Percentiles rank a stretch among this genome's conserved stretches.
phyloP scores from a whole-genome alignment of 35 echinoderm and acorn worm species.

The Ophioderma brevispina region DNA sequence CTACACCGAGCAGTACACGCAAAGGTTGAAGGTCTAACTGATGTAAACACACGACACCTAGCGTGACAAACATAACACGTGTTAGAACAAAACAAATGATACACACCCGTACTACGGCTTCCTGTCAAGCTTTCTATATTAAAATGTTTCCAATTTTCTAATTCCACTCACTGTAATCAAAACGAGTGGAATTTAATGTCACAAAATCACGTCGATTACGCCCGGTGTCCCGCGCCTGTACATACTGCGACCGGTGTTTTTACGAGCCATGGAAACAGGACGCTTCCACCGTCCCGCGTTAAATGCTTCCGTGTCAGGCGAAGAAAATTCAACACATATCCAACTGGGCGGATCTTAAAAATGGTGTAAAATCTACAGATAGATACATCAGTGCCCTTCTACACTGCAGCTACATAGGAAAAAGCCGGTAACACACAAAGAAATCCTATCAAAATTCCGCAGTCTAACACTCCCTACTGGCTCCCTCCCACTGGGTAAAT shows the following conservation, averaged over 20 bases:
- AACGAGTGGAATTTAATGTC: not conserved
- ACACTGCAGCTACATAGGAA: no score
- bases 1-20: no score
- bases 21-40: no score
- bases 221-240: not conserved
- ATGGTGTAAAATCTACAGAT: not conserved
- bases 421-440: not conserved
- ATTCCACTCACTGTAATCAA: not conserved
- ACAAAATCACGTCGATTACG: constrained; percentile 9
- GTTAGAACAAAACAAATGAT: not conserved
- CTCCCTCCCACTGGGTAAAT: not conserved
- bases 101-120: not conserved
- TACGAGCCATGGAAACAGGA: not conserved
- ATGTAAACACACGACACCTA: no score
- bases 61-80: no score
- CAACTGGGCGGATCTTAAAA: constrained; percentile 3
- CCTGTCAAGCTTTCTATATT: not conserved
- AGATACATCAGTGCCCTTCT: not conserved
- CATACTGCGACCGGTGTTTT: not conserved
- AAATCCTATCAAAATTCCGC: not conserved
- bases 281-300: not conserved
- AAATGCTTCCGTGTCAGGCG: not conserved
- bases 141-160: not conserved
- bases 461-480: not conserved
- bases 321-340: not conserved